A percentile compares a stretch with the other conserved stretches of the same genome.
Conservation (phyloP, 1,140 invertebrate species). For the Cyclargus thomasi region DNA sequence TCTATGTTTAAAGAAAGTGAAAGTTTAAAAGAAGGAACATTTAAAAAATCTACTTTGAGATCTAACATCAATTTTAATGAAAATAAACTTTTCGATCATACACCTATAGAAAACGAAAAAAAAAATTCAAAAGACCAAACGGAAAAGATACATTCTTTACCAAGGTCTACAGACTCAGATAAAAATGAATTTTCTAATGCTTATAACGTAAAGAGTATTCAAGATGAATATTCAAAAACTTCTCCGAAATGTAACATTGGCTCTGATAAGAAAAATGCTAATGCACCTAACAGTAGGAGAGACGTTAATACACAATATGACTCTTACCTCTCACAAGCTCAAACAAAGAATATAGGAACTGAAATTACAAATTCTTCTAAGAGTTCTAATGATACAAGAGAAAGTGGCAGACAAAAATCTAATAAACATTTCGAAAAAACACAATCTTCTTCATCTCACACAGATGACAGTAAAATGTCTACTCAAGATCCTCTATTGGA, state of each 20-base stretch:
- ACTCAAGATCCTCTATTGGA: conserved; percentile 46
- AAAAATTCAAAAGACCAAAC: neutral
- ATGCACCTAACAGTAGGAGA: neutral
- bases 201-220: neutral
- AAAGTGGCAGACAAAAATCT: conserved; percentile 5
- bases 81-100: neutral
- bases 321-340: neutral
- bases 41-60: neutral
- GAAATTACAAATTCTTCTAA: conserved; percentile 6
- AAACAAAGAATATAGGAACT: neutral
- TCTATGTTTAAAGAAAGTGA: neutral
- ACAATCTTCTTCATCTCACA: neutral
- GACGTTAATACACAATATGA: conserved; percentile 1
- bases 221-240: neutral
- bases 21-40: neutral
- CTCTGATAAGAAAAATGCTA: neutral
- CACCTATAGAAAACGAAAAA: neutral
- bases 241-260: neutral
- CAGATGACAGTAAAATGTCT: neutral
- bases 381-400: conserved; percentile 7
- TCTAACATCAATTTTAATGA: neutral
- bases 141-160: neutral
- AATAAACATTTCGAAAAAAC: conserved; percentile 19
- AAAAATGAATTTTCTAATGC: neutral
- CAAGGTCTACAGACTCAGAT: neutral